Base-by-base conservation (phyloP, 35 echinoderm and acorn worm species). In the Nesometra sesokonis region DNA sequence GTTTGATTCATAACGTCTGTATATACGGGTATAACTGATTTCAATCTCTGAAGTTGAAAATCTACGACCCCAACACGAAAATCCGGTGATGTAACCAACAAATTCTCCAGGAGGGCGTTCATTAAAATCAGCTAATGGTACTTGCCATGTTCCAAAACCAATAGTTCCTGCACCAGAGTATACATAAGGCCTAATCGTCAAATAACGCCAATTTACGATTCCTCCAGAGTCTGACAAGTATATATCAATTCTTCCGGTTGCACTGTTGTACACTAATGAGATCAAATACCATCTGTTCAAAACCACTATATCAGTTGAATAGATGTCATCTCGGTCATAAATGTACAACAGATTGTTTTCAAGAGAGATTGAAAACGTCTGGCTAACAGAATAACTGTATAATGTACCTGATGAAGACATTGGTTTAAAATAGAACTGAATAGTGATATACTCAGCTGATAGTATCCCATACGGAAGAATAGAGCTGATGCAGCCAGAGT, bases 81-180 rank as follows among this genome's bases (percentile, higher is more conserved):
- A 47, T 9, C 80, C 84, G 85, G 92, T 91, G 13, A 93, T 82
- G 15, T 87, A 37, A n/a, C 94, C 94, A 82, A 84, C 34, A 79
- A 97, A 97, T 27, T 30, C 32, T 35, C 77, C 83, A 47, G 23
- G 30, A 35, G 90, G 94, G 36, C 79, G 31, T 9, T 86, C 11
- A n/a, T 67, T 81, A 32, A 85, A 76, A 17, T 85, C 91, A 90
- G 84, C 78, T 3, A 36, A 35, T 35, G 94, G 94, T 11, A 90
- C 47, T 77, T 88, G 85, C 94, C 94, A 97, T n/a, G 88, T 93
- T 81, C 94, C 94, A 37, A 97, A 77, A 32, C 94, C 86, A 29
- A 97, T 38, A 9, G 76, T 80, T 52, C 85, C 91, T 52, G 80
- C 91, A 47, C 82, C 91, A 83, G 90, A 33, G 52, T 91, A 86